These are phyloP conservation scores for Isichthys henryi DNA, from an alignment of 2,113 vertebrate genomes.

Conservation along the genomic window DNA sequence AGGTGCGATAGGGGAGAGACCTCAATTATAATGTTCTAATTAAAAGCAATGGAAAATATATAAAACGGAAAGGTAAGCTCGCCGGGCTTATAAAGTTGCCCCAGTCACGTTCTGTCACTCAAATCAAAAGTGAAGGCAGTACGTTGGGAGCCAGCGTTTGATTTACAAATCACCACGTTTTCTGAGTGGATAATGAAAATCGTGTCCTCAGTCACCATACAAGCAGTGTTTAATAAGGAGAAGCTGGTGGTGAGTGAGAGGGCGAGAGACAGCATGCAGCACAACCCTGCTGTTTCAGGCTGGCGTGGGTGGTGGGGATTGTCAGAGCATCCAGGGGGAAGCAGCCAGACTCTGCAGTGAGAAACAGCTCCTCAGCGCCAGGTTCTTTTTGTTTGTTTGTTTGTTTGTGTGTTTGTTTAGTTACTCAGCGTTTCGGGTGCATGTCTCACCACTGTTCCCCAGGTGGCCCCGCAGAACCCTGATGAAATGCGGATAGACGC, in stretches of 20 bases:
- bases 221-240: background rate
- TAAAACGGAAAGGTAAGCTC: background rate
- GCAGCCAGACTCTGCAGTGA: background rate
- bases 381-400: background rate
- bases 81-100: background rate
- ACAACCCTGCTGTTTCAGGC: background rate
- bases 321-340: background rate
- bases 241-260: background rate
- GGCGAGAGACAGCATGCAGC: background rate
- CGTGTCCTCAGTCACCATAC: background rate
- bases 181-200: background rate
- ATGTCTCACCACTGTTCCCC: background rate
- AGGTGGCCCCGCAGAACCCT: background rate
- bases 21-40: slow-evolving; percentile 67
- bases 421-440: background rate
- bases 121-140: background rate
- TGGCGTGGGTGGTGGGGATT: slow-evolving; percentile 38
- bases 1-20: slow-evolving; percentile 63
- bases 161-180: background rate
- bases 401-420: background rate
- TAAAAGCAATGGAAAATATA: slow-evolving; percentile 54
- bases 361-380: background rate
- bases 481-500: background rate
- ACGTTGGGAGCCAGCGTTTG: background rate
- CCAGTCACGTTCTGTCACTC: background rate